These are phyloP conservation scores for Chloroceryle aenea DNA, from an alignment of 2,113 vertebrate species.

Conservation along the genomic window DNA sequence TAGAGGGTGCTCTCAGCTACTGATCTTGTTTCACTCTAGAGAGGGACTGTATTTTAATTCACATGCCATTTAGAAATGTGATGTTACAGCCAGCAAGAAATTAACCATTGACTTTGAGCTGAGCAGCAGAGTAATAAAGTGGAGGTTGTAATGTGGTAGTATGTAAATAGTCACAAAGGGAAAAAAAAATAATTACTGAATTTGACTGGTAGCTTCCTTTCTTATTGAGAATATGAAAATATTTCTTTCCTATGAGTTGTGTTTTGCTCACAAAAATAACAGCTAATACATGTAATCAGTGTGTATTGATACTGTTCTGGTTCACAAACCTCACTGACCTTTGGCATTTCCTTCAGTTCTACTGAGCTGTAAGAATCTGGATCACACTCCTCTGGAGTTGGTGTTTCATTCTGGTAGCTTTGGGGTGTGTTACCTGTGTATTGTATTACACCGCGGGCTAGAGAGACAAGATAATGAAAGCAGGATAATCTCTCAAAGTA, in stretches of 20 bases:
- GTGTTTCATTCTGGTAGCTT: neutral
- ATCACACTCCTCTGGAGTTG: neutral
- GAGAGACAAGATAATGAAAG: neutral
- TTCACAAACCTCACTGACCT: neutral
- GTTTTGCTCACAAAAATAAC: neutral
- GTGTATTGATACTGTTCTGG: neutral
- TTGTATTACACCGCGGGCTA: neutral
- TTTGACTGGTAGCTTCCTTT: neutral
- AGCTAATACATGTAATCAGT: neutral
- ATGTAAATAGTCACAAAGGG: neutral
- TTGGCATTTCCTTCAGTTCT: neutral
- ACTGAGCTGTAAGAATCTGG: neutral
- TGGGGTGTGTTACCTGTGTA: neutral
- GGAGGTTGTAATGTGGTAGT: neutral
- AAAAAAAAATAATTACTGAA: neutral
- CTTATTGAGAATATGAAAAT: neutral
- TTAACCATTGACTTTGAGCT: neutral
- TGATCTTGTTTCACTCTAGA: neutral
- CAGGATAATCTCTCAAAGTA: neutral
- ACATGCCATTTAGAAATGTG: neutral
- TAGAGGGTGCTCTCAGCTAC: neutral
- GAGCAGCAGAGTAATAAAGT: neutral
- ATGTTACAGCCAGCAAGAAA: neutral
- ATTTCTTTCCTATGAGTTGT: neutral
- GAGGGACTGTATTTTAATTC: neutral